Evolutionary conservation across 2,888 invertebrate genomes (phyloP), one percentile per base, ranked within the genome.

Genomic region (Ctena decussata): DNA sequence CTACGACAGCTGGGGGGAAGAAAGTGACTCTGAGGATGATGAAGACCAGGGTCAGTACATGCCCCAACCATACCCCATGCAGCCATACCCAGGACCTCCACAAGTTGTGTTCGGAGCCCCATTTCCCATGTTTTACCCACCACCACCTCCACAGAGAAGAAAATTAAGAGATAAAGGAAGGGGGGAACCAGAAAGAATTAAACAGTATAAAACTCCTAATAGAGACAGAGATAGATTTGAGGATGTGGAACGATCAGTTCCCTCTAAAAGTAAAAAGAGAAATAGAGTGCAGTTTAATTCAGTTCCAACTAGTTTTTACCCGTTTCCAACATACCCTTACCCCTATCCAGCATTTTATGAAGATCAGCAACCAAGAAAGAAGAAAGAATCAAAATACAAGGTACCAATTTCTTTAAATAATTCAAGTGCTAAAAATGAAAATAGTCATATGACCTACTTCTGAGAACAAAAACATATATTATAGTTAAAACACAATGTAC

Each of bases 1-100:
- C 74, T 93, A 94, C 84, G 94, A 94, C 89, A 93, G 93, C 78
- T 94, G 94, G 94, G 93, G 93, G 6, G 93, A 93, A 57, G 93
- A 93, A n/a, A 91, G 89, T 81, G 92, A 92, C 49, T 85, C 81
- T 24, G 90, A 90, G 39, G 90, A 91, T 12, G 91, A 89, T 24
- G 91, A 90, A 18, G 91, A 91, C 24, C 84, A 85, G 0, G 82
- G 80, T 15, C 87, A 90, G 0, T 88, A 88, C 78, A 91, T 92
- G 90, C 93, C 93, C 21, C 91, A 91, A 69, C 91, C 92, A 0
- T 87, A 89, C 49, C 87, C 88, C 12, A 76, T 82, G 37, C 84
- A 84, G 30, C 37, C 82, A 12, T 89, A 87, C 39, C 77, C 85
- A 6, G 75, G 78, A 0, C 92, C 91, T 2, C 92, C 91, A 1